phyloP scores from a whole-genome alignment of 2,113 vertebrate genomes.

The Pipra filicauda region DNA sequence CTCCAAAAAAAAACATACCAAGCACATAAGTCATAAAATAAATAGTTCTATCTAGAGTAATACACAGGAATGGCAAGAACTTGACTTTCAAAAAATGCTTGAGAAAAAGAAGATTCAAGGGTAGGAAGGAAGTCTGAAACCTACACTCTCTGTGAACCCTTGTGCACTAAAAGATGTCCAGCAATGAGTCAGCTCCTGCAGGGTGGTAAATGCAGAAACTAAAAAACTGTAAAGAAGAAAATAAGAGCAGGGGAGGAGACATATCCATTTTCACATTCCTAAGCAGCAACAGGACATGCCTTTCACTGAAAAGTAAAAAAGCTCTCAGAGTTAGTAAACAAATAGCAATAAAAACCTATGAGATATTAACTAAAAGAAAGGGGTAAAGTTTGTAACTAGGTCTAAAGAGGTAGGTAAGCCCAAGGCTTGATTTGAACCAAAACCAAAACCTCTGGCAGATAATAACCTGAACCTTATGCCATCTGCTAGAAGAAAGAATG shows the following conservation, averaged over 20 bases:
- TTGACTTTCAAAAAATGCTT: not conserved
- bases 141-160: not conserved
- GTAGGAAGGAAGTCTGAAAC: not conserved
- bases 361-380: not conserved
- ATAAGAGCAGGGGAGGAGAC: not conserved
- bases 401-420: not conserved
- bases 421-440: not conserved
- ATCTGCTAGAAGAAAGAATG: not conserved
- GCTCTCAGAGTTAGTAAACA: not conserved
- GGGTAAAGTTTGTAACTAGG: not conserved
- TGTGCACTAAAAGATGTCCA: not conserved
- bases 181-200: not conserved
- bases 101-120: not conserved
- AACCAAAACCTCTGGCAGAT: not conserved
- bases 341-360: not conserved
- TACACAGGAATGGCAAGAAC: not conserved
- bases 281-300: not conserved
- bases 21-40: not conserved
- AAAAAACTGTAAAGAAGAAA: not conserved
- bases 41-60: not conserved
- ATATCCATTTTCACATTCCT: not conserved
- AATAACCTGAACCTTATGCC: not conserved
- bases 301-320: not conserved
- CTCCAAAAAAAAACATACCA: fast-evolving
- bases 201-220: not conserved